Evolutionary conservation across 2,113 vertebrate species (phyloP), one percentile per base, ranked within the genome.

Genomic region (Numida meleagris): DNA sequence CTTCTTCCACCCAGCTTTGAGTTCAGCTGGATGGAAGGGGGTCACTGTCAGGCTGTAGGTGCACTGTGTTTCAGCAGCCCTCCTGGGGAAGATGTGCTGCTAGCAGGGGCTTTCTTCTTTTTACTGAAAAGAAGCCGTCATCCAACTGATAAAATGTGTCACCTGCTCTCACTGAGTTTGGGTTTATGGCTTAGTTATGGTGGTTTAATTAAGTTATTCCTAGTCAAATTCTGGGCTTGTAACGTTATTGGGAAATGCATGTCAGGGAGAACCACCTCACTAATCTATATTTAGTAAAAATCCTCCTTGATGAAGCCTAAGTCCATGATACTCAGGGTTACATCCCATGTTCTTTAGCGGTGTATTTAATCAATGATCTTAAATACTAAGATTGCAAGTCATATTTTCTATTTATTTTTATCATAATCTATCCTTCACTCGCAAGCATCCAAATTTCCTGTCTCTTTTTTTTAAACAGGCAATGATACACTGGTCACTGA

Each of bases 21-120:
- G n/a, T 12, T 62, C 1, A 0, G 5, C 12, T 57, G 53, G 13
- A 5, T 24, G 31, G 25, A 25, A 25, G 5, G 4, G 21, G 36
- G 27, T 16, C 66, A n/a, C 19, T 18, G 51, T 9, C 17, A 55
- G 34, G 10, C 23, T 59, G 6, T 9, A 14, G 8, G 8, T 20
- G 14, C 8, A 29, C 19, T 38, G 6, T 34, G 19, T 38, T 88
- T 67, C 4, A 2, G 24, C 43, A 83, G 21, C 12, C 5, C 3
- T 59, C 25, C 21, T 36, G 71, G 66, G 65, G 46, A 82, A 68
- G 18, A 5, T 40, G 46, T 71, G 7, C 16, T 38, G 17, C 36
- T 76, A 17, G 5, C 3, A 2, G 46, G 48, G 16, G 6, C 31
- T 62, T 59, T 76, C 42, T 62, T 43, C 53, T 24, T 19, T 38